Percentiles rank a stretch among this genome's conserved stretches.
phyloP scores from a whole-genome alignment of 2,888 invertebrate species.

The Trachelus stipa region DNA sequence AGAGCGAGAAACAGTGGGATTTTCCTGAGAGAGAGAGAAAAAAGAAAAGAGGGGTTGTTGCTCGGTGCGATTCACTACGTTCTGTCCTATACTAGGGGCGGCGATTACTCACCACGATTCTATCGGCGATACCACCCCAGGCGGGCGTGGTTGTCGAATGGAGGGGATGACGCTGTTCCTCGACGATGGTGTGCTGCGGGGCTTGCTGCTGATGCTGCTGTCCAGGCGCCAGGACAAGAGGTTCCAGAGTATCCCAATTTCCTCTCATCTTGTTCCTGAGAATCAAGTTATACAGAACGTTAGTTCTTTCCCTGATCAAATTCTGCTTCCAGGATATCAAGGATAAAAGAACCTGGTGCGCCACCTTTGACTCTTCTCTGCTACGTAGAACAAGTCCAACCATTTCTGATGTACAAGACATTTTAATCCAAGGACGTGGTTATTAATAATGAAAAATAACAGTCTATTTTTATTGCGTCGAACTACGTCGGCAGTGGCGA shows the following conservation, averaged over 20 bases:
- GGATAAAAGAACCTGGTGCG: neutral
- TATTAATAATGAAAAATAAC: neutral
- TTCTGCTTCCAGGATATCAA: neutral
- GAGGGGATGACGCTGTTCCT: constrained; percentile 41
- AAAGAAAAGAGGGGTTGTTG: neutral
- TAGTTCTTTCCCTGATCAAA: neutral
- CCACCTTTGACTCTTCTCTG: neutral
- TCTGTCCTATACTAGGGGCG: constrained; percentile 7
- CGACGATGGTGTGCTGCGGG: constrained; percentile 39
- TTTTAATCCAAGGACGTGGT: neutral
- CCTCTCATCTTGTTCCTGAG: constrained; percentile 40
- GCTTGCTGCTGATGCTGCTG: constrained; percentile 34
- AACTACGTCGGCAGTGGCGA: neutral
- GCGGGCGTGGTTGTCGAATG: constrained; percentile 55
- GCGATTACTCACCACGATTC: constrained; percentile 46
- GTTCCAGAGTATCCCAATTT: constrained; percentile 43
- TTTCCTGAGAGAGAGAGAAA: neutral
- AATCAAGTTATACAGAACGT: neutral
- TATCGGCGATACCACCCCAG: constrained; percentile 49
- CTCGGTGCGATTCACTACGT: neutral
- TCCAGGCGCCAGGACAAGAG: constrained; percentile 33
- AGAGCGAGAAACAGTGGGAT: neutral
- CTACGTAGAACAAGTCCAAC: neutral
- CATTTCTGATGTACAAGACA: neutral
- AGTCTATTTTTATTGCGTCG: neutral